phyloP scores from a whole-genome alignment of 2,113 vertebrate species.

The Australoheros scitulus region DNA sequence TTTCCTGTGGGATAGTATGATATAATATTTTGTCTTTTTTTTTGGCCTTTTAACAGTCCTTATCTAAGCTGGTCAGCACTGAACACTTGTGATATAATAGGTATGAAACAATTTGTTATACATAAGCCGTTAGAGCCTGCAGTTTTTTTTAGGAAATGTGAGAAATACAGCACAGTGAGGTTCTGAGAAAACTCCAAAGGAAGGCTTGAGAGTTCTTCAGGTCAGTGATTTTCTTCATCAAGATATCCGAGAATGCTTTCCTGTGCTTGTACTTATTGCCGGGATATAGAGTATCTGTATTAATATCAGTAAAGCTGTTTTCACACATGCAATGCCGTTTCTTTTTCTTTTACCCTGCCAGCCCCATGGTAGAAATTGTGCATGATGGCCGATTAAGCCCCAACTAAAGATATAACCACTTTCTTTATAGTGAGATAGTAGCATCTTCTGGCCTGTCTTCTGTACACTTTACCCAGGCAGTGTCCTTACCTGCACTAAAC shows the following conservation, averaged over 20 bases:
- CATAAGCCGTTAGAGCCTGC: background rate
- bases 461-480: too few relatives aligned
- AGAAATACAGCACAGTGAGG: background rate
- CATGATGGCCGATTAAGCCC: background rate
- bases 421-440: background rate
- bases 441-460: background rate
- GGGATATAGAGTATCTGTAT: background rate
- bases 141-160: background rate
- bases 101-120: background rate
- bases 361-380: background rate
- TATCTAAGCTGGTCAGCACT: background rate
- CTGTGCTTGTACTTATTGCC: background rate
- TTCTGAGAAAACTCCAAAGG: background rate
- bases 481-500: background rate
- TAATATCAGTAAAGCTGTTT: conserved; percentile 1
- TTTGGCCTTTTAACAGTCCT: conserved; percentile 10
- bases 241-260: background rate
- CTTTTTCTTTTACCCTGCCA: background rate
- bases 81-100: background rate
- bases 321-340: background rate
- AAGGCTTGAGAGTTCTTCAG: background rate
- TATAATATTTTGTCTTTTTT: conserved; percentile 14
- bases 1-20: background rate
- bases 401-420: background rate
- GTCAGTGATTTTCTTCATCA: background rate